Evolutionary conservation across 2,113 vertebrate species (phyloP).

Genomic region (Dolichotis patagonum): DNA sequence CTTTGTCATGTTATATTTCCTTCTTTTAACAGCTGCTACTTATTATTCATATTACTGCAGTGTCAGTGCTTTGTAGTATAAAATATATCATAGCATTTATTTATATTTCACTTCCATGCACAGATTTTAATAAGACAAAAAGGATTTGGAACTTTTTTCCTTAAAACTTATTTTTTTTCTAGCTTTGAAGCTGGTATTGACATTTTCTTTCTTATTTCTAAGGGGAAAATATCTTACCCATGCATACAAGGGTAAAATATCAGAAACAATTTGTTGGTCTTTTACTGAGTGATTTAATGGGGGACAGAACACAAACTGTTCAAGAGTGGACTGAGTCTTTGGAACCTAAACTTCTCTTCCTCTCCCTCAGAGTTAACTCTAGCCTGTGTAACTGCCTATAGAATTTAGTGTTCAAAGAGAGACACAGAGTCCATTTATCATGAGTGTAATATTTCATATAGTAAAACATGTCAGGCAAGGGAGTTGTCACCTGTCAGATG

Average conservation of each 20-base stretch:
- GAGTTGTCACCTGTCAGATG: background rate
- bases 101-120: conserved; percentile 5
- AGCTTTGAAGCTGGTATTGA: background rate
- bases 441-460: background rate
- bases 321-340: background rate
- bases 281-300: background rate
- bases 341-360: background rate
- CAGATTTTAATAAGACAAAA: conserved; percentile 18
- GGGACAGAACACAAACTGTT: background rate
- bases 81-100: conserved; percentile 23
- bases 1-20: conserved; percentile 42
- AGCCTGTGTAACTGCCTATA: background rate
- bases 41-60: conserved; percentile 55
- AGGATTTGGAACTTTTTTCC: background rate
- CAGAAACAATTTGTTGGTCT: background rate
- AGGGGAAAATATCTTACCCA: background rate
- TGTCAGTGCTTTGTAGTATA: background rate
- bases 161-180: background rate
- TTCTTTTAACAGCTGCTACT: conserved; percentile 57
- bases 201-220: conserved; percentile 18
- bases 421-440: conserved; percentile 10
- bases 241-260: background rate
- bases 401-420: background rate
- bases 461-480: conserved; percentile 28
- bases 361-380: background rate